Conservation (phyloP, 2,888 invertebrate species). For the Julus scanicus region DNA sequence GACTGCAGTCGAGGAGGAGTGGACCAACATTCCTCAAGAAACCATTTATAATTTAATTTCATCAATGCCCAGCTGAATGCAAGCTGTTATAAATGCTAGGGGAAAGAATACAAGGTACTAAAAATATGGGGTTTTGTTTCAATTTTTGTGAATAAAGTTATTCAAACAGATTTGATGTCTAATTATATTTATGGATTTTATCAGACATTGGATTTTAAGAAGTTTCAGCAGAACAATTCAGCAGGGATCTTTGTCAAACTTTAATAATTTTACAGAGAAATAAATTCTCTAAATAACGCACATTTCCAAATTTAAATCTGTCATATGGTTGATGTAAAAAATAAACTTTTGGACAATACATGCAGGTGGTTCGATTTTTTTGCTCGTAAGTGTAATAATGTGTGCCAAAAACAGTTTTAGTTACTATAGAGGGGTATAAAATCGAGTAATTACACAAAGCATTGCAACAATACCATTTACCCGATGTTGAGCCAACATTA, state of each 20-base stretch:
- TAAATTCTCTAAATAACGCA: neutral
- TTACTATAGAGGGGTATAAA: too few relatives aligned
- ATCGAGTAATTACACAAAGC: too few relatives aligned
- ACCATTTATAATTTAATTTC: neutral
- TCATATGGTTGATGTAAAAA: neutral
- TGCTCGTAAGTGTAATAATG: neutral
- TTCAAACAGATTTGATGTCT: neutral
- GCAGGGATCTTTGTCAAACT: neutral
- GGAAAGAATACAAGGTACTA: neutral
- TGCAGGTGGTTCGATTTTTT: neutral
- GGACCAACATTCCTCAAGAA: neutral
- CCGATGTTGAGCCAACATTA: too few relatives aligned
- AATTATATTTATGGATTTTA: neutral
- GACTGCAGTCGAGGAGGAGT: neutral
- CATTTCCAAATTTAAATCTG: neutral
- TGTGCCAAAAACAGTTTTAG: too few relatives aligned
- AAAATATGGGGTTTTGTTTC: slow-evolving; percentile 25
- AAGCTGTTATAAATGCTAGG: neutral
- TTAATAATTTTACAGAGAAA: neutral
- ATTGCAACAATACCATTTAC: too few relatives aligned
- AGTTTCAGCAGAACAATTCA: slow-evolving; percentile 5
- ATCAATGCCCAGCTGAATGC: neutral
- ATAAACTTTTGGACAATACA: neutral
- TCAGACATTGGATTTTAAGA: neutral
- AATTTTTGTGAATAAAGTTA: neutral